Percentiles rank a stretch among this genome's conserved stretches.
Evolutionary conservation across 2,888 invertebrate species (phyloP).

Genomic region (Hoplodrina ambigua): DNA sequence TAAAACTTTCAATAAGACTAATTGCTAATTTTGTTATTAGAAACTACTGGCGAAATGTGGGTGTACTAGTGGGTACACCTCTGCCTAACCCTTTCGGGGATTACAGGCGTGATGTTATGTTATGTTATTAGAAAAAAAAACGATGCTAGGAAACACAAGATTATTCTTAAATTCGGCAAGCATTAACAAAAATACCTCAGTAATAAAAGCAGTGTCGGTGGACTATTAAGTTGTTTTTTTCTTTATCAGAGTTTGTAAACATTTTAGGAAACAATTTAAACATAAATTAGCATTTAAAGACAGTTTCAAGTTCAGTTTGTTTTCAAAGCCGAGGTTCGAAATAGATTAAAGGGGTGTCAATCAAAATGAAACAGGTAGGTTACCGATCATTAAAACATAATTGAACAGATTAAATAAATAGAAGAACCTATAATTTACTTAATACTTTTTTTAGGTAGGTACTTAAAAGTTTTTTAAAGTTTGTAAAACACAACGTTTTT

Average conservation of each 20-base stretch:
- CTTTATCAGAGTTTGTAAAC: conserved; percentile 15
- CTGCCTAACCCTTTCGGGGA: no score
- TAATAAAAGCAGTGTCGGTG: background rate
- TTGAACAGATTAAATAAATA: background rate
- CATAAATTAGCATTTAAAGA: conserved; percentile 42
- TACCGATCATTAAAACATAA: conserved; percentile 1
- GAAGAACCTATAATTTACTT: no score
- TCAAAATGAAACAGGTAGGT: background rate
- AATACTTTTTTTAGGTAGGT: background rate
- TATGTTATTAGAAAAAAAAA: background rate
- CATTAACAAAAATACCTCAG: background rate
- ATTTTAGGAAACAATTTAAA: conserved; percentile 38
- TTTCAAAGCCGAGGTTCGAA: conserved; percentile 13
- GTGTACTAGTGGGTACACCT: no score
- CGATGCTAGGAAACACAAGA: background rate
- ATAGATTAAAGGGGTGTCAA: conserved; percentile 17
- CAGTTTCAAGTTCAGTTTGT: conserved; percentile 27
- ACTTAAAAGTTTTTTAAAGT: background rate
- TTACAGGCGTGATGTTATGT: no score
- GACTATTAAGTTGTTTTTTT: conserved; percentile 23
- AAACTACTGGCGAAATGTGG: no score
- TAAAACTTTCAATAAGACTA: no score
- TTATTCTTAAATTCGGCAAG: background rate
- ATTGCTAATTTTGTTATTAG: no score
- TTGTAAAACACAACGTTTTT: background rate